A percentile compares a stretch with the other conserved stretches of the same genome.
phyloP scores from a whole-genome alignment of 2,113 vertebrate genomes.

The Urocolius indicus region DNA sequence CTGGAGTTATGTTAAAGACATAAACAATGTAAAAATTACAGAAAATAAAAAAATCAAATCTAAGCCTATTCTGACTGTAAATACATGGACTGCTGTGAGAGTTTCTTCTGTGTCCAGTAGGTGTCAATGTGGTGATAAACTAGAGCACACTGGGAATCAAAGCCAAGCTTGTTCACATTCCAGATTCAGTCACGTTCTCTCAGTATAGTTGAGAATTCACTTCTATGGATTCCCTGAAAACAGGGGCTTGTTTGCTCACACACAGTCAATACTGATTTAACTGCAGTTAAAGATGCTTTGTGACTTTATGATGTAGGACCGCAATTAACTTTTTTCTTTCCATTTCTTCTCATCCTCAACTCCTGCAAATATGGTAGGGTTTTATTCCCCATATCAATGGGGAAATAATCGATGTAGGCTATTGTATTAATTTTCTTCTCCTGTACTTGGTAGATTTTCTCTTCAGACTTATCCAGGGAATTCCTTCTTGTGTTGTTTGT shows the following conservation, averaged over 20 bases:
- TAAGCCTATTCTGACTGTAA: not conserved
- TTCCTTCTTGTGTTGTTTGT: not conserved
- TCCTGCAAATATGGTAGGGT: not conserved
- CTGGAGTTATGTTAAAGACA: not conserved
- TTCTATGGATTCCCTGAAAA: not conserved
- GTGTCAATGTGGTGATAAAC: constrained; percentile 13
- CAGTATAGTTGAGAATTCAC: not conserved
- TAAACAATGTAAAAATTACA: not conserved
- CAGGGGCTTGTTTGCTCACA: not conserved
- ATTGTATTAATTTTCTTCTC: not conserved
- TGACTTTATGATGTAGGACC: not conserved
- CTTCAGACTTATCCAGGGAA: not conserved
- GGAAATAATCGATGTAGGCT: not conserved
- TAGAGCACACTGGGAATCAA: not conserved
- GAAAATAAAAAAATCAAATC: not conserved
- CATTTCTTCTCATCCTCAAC: not conserved
- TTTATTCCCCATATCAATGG: not conserved
- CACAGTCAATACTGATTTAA: not conserved
- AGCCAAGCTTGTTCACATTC: not conserved
- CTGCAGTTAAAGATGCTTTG: not conserved
- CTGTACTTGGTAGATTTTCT: not conserved
- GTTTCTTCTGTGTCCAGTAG: not conserved
- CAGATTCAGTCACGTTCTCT: not conserved
- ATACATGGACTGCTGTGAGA: not conserved
- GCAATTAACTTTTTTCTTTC: not conserved